phyloP scores from a whole-genome alignment of 2,888 invertebrate genomes.

The Yponomeuta malinellus region DNA sequence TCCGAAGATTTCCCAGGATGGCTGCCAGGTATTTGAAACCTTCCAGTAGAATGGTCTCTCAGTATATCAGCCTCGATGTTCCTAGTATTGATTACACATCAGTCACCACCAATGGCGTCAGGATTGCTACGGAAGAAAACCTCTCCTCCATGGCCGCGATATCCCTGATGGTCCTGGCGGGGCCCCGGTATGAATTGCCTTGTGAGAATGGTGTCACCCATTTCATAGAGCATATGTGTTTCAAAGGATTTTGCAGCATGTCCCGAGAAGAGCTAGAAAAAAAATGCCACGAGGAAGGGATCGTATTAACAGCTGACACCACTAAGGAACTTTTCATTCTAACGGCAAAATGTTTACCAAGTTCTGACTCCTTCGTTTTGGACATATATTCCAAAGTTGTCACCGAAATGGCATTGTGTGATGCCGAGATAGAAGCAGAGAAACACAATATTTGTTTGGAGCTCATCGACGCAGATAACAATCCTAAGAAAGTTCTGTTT shows the following conservation, averaged over 20 bases:
- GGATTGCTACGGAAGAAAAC: slow-evolving; percentile 42
- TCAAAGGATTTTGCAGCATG: slow-evolving; percentile 38
- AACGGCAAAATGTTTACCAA: slow-evolving; percentile 29
- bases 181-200: slow-evolving; percentile 46
- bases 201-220: slow-evolving; percentile 51
- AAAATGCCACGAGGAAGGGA: slow-evolving; percentile 27
- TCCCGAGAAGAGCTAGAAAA: slow-evolving; percentile 29
- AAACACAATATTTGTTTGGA: slow-evolving; percentile 43
- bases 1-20: neutral
- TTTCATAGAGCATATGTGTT: slow-evolving; percentile 56
- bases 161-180: slow-evolving; percentile 42
- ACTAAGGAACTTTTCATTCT: slow-evolving; percentile 48
- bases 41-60: neutral
- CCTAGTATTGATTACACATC: slow-evolving; percentile 22
- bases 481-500: slow-evolving; percentile 49
- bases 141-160: slow-evolving; percentile 34
- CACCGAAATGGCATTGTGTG: slow-evolving; percentile 33
- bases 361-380: slow-evolving; percentile 26
- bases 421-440: slow-evolving; percentile 37
- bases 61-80: neutral
- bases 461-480: slow-evolving; percentile 43
- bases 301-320: slow-evolving; percentile 38
- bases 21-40: neutral
- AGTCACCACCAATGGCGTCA: slow-evolving; percentile 43
- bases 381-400: slow-evolving; percentile 36